Base-by-base conservation (phyloP, 2,888 invertebrate genomes). In the Timandra comae region DNA sequence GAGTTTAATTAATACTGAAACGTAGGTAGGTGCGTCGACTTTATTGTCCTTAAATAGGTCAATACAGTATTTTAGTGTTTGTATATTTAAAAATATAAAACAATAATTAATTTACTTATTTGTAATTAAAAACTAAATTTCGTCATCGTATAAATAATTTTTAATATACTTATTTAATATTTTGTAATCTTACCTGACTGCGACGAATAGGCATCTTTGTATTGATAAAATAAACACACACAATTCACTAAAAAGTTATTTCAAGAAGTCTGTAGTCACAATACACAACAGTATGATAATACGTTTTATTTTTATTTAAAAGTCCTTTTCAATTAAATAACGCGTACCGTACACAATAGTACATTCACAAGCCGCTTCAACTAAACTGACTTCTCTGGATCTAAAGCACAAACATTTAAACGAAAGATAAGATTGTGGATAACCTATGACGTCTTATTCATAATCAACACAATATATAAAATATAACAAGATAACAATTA, bases 321-420 rank as follows among this genome's bases (percentile, higher is more conserved):
- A 25, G 41, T 41, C 12, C 19, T 16, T 28, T 22, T 32, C 26
- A 37, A 26, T 27, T 29, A 30, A 11, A 28, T 41, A 38, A 42
- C 33, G 35, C 30, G 34, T 32, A 49, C 8, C 9, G 7, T 10
- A 10, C 6, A 10, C 56, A 58, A 61, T 53, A 63, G 63, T 69
- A 63, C 58, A 52, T 69, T 64, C 72, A 71, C 65, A 61, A 64
- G 63, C 62, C 51, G 76, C 72, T 69, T 53, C 52, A 62, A 68
- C 70, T 75, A 66, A 75, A 85, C 84, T 84, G 82, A 78, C 77
- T 82, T 68, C 62, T 69, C 63, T 70, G 63, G 63, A 68, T 70
- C 73, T 59, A 70, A 72, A 73, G 73, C 82, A 75, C 78, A 79
- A 78, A 79, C 77, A 84, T 85, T 75, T 84, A 84, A 82, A 79